A percentile compares a stretch with the other conserved stretches of the same genome.
phyloP scores from a whole-genome alignment of 2,888 invertebrate genomes.

The Ochropacha duplaris region DNA sequence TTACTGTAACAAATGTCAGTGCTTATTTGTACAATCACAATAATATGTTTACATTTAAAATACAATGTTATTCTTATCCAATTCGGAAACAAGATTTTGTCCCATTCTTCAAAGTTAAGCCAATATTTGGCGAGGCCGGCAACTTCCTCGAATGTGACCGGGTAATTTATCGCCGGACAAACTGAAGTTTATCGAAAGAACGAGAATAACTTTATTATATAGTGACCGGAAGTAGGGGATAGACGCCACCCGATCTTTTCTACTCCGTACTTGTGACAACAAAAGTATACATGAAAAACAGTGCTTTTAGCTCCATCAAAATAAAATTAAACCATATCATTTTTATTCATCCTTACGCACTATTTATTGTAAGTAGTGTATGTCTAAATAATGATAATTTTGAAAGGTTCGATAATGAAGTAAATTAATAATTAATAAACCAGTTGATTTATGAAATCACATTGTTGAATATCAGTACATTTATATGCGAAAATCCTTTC shows the following conservation, averaged over 20 bases:
- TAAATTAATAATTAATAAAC: too few species aligned
- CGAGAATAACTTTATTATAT: slow-evolving; percentile 83
- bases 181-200: slow-evolving; percentile 82
- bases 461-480: too few species aligned
- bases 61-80: slow-evolving; percentile 59
- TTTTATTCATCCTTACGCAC: too few species aligned
- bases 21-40: background rate
- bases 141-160: slow-evolving; percentile 68
- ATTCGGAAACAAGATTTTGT: slow-evolving; percentile 51
- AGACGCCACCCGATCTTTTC: slow-evolving; percentile 38
- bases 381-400: too few species aligned
- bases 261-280: slow-evolving; percentile 35
- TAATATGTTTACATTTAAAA: background rate
- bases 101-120: slow-evolving; percentile 78
- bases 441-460: too few species aligned
- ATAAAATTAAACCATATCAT: too few species aligned
- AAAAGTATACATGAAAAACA: slow-evolving; percentile 26
- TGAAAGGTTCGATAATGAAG: too few species aligned
- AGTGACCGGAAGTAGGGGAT: slow-evolving; percentile 76
- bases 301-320: too few species aligned
- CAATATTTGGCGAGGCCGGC: slow-evolving; percentile 73
- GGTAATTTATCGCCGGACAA: slow-evolving; percentile 80
- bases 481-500: too few species aligned
- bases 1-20: background rate
- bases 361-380: too few species aligned